phyloP scores from a whole-genome alignment of 2,113 vertebrate genomes.

The Lagopus leucura region DNA sequence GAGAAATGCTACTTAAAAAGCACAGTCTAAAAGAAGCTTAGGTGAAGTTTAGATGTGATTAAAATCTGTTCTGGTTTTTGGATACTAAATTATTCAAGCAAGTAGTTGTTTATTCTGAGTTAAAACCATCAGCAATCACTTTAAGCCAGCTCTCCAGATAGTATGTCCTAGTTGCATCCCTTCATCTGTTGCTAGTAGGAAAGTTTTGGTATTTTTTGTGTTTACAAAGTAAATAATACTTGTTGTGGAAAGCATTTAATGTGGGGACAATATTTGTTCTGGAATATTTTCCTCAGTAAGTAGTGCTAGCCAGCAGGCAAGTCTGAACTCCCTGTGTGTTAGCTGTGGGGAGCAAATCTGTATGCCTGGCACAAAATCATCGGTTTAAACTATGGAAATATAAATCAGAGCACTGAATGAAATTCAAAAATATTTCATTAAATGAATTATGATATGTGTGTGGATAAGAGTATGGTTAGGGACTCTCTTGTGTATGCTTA shows the following conservation, averaged over 20 bases:
- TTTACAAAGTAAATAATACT: slow-evolving; percentile 44
- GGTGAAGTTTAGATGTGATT: not conserved
- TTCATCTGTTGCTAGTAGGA: slow-evolving; percentile 8
- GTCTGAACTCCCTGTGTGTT: not conserved
- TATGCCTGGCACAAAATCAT: not conserved
- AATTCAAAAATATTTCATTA: slow-evolving; percentile 19
- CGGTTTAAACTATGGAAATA: slow-evolving; percentile 27
- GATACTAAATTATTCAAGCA: not conserved
- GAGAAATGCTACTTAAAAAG: not conserved
- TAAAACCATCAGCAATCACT: not conserved
- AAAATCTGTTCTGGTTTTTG: not conserved
- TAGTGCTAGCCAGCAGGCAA: slow-evolving; percentile 1
- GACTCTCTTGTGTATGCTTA: not conserved
- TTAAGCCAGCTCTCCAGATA: not conserved
- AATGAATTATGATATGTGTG: not conserved
- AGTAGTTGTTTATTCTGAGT: slow-evolving; percentile 30
- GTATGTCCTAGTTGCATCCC: not conserved
- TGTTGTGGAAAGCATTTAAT: not conserved
- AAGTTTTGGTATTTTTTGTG: not conserved
- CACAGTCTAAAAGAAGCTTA: not conserved
- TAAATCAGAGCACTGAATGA: not conserved
- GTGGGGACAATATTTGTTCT: slow-evolving; percentile 11
- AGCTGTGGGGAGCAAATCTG: slow-evolving; percentile 1
- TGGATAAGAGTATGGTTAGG: not conserved
- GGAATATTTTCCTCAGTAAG: slow-evolving; percentile 17